phyloP scores from a whole-genome alignment of 2,888 invertebrate genomes.

The Drosophila trichaetosa region DNA sequence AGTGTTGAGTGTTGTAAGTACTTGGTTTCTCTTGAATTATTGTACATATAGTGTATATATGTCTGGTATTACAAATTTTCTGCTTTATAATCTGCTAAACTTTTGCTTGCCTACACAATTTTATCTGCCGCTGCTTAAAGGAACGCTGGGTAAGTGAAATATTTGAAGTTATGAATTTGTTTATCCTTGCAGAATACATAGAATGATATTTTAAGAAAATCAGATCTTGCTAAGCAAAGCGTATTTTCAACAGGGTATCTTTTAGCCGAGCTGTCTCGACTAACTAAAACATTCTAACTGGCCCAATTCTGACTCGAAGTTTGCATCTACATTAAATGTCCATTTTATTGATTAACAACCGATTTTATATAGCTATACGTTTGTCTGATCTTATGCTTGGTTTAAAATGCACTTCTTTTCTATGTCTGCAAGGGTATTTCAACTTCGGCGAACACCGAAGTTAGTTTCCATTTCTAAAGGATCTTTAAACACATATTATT shows the following conservation, averaged over 20 bases:
- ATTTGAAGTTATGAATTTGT: background rate
- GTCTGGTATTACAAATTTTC: background rate
- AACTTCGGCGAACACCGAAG: background rate
- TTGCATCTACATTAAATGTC: background rate
- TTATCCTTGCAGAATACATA: background rate
- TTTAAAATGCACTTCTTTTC: too few species aligned
- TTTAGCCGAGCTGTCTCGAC: too few species aligned
- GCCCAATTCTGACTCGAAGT: background rate
- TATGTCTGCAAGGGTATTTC: background rate
- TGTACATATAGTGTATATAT: background rate
- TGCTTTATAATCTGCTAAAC: slow-evolving; percentile 22
- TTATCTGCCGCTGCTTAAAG: slow-evolving; percentile 64
- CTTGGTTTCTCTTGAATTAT: background rate
- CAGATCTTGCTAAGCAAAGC: too few species aligned
- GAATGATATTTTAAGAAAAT: too few species aligned
- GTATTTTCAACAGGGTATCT: too few species aligned
- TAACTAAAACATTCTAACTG: background rate
- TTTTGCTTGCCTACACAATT: slow-evolving; percentile 8
- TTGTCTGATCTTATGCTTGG: too few species aligned
- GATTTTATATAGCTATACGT: background rate
- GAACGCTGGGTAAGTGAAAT: slow-evolving; percentile 85
- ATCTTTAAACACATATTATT: background rate
- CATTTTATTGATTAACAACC: background rate
- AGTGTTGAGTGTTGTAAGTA: background rate
- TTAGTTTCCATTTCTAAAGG: background rate